Conservation (phyloP, 2,888 invertebrate species). For the Argyresthia albistria region DNA sequence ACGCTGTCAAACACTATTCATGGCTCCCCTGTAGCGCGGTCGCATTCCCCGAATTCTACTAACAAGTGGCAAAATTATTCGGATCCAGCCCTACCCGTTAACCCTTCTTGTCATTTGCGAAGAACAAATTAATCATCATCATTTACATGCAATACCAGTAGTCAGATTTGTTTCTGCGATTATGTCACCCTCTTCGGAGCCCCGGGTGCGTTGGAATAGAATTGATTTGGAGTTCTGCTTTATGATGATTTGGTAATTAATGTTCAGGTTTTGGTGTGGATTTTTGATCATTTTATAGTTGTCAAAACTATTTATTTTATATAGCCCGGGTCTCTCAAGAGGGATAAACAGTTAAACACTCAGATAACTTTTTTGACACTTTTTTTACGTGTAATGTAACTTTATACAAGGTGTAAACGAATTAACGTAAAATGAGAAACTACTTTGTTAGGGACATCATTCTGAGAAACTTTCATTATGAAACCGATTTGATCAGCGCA, state of each 20-base stretch:
- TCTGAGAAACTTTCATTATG: too few relatives aligned
- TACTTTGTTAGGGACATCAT: too few relatives aligned
- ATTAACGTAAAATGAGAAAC: too few relatives aligned
- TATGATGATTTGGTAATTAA: not conserved
- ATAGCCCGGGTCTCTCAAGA: too few relatives aligned
- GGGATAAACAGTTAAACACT: too few relatives aligned
- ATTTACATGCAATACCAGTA: slow-evolving; percentile 69
- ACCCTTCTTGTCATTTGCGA: slow-evolving; percentile 70
- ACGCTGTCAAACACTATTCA: not conserved
- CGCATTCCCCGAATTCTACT: slow-evolving; percentile 48
- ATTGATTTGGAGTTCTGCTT: slow-evolving; percentile 54
- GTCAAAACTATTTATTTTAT: not conserved
- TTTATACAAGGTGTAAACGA: too few relatives aligned
- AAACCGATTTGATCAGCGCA: too few relatives aligned
- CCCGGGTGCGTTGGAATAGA: slow-evolving; percentile 31
- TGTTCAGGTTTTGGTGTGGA: not conserved
- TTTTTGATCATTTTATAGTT: not conserved
- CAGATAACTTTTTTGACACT: too few relatives aligned
- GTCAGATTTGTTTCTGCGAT: slow-evolving; percentile 71
- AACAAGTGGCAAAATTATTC: slow-evolving; percentile 51
- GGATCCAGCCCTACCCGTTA: slow-evolving; percentile 47
- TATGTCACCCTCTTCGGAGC: slow-evolving; percentile 66
- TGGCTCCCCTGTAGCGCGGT: not conserved
- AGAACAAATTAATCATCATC: slow-evolving; percentile 73
- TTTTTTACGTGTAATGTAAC: too few relatives aligned